Evolutionary conservation across 2,797 vertebrate genomes (phyloP).

Genomic region (Oreortyx pictus): DNA sequence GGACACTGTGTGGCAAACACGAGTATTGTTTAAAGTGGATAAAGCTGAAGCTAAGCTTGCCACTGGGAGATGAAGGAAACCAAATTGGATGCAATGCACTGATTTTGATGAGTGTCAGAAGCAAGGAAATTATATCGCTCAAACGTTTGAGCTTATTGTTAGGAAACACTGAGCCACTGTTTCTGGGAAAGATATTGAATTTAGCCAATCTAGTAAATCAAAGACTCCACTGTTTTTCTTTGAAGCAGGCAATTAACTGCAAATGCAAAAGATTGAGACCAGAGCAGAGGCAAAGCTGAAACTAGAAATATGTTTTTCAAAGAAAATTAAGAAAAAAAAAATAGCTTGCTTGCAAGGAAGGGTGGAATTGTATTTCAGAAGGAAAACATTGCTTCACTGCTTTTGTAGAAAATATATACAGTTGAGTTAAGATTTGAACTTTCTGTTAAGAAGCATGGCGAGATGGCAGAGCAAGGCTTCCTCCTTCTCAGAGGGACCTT

Average conservation of each 20-base stretch:
- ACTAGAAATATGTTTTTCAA: neutral
- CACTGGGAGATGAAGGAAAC: slow-evolving; percentile 37
- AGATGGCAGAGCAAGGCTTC: neutral
- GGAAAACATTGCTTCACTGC: slow-evolving; percentile 33
- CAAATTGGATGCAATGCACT: neutral
- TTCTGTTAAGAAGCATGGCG: fast-evolving
- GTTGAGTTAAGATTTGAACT: neutral
- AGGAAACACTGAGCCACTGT: slow-evolving; percentile 31
- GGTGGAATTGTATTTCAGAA: neutral
- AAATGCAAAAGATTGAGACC: slow-evolving; percentile 29
- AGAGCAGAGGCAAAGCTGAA: neutral
- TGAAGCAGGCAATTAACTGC: slow-evolving; percentile 54
- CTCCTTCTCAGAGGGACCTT: neutral
- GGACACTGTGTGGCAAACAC: slow-evolving; percentile 45
- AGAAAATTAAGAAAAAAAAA: neutral
- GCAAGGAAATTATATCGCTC: slow-evolving; percentile 59
- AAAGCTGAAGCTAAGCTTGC: slow-evolving; percentile 35
- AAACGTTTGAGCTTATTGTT: slow-evolving; percentile 15
- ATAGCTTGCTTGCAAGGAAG: neutral
- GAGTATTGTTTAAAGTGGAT: slow-evolving; percentile 52
- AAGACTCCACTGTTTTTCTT: slow-evolving; percentile 25
- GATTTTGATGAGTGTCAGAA: slow-evolving; percentile 57
- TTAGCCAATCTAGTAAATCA: slow-evolving; percentile 39
- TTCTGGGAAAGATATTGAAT: slow-evolving; percentile 59
- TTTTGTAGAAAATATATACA: neutral